Conservation (phyloP, 2,113 vertebrate genomes). For the Charina bottae region DNA sequence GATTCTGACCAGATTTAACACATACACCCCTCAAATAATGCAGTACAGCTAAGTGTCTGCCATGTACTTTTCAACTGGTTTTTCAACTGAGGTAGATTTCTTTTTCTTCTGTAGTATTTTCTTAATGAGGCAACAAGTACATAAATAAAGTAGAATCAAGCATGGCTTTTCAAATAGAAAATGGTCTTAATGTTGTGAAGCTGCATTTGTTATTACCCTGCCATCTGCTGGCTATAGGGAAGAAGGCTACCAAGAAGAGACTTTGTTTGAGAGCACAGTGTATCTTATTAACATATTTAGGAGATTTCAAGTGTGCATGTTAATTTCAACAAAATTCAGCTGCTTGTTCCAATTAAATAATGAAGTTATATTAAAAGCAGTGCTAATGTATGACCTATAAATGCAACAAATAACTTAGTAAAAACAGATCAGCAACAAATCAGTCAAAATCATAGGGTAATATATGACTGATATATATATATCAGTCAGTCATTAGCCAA, state of each 20-base stretch:
- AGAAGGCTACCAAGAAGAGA: not conserved
- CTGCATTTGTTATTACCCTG: not conserved
- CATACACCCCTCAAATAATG: not conserved
- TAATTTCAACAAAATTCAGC: no score
- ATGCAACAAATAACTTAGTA: no score
- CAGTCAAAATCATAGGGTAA: no score
- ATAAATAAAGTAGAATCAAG: not conserved
- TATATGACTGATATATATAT: no score
- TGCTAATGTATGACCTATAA: no score
- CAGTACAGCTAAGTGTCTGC: no score
- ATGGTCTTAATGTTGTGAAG: not conserved
- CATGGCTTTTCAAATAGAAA: not conserved
- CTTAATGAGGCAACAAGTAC: not conserved
- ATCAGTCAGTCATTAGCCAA: no score
- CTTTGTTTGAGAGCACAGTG: not conserved
- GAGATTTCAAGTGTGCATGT: not conserved
- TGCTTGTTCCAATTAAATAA: no score
- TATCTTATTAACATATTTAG: not conserved
- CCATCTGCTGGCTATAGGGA: constrained; percentile 5
- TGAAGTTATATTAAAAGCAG: no score
- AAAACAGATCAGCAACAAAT: no score
- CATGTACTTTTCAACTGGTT: no score
- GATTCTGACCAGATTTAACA: not conserved
- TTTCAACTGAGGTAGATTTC: not conserved
- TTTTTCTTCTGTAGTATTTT: not conserved